Evolutionary conservation across 2,113 vertebrate species (phyloP).

Genomic region (Hippoglossus stenolepis): DNA sequence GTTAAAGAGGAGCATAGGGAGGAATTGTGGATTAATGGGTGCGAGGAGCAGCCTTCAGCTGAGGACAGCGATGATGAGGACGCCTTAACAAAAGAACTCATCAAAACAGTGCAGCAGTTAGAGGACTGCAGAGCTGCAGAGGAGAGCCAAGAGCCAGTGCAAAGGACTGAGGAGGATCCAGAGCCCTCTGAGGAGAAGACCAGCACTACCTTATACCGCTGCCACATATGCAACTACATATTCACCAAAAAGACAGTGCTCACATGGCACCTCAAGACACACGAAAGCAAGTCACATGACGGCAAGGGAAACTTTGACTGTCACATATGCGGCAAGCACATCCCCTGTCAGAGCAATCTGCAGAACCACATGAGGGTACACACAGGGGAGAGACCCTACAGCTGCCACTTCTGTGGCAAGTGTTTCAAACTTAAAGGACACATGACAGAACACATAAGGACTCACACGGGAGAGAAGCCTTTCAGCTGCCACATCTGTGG

Average conservation of each 20-base stretch:
- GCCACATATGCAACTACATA: constrained; percentile 67
- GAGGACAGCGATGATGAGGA: constrained; percentile 59
- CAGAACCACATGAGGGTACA: constrained; percentile 65
- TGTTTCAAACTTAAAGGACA: constrained; percentile 65
- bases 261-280: constrained; percentile 56
- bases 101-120: constrained; percentile 66
- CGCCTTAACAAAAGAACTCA: constrained; percentile 55
- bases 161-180: constrained; percentile 7
- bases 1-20: constrained; percentile 40
- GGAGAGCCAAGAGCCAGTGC: constrained; percentile 27
- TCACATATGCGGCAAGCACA: constrained; percentile 63
- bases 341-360: constrained; percentile 60
- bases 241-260: constrained; percentile 60
- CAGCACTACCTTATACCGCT: constrained; percentile 58
- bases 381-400: constrained; percentile 61
- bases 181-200: constrained; percentile 34
- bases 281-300: constrained; percentile 45
- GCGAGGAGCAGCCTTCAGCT: constrained; percentile 4
- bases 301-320: constrained; percentile 56
- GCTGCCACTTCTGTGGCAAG: constrained; percentile 62
- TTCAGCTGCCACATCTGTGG: constrained; percentile 66
- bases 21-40: constrained; percentile 47
- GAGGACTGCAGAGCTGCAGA: constrained; percentile 55
- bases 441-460: constrained; percentile 63
- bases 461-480: constrained; percentile 67